Evolutionary conservation across 2,113 vertebrate species (phyloP).

Genomic region (Ophiodon elongatus): DNA sequence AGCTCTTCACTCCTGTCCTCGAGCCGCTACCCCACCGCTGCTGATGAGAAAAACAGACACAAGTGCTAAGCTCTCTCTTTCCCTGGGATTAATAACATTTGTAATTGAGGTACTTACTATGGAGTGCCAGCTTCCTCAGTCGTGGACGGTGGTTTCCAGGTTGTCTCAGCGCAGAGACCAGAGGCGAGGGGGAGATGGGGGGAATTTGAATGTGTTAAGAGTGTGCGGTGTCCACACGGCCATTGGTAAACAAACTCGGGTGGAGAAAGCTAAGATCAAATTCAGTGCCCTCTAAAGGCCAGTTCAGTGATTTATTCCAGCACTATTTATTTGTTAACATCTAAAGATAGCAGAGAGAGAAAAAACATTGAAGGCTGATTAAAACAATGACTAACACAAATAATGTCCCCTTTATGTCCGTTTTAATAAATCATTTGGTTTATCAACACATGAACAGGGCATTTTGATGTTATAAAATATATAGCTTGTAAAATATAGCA

Average conservation of each 20-base stretch:
- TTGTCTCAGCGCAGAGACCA: slow-evolving; percentile 49
- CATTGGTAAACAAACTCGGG: slow-evolving; percentile 61
- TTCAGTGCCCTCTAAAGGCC: slow-evolving; percentile 42
- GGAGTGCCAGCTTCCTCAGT: slow-evolving; percentile 69
- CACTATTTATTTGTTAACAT: slow-evolving; percentile 23
- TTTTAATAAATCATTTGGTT: slow-evolving; percentile 5
- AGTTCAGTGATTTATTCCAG: slow-evolving; percentile 30
- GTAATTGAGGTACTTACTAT: slow-evolving; percentile 77
- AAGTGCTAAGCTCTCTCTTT: slow-evolving; percentile 73
- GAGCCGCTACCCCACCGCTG: slow-evolving; percentile 5
- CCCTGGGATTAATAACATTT: slow-evolving; percentile 79
- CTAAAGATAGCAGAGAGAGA: not conserved
- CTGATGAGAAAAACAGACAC: slow-evolving; percentile 74
- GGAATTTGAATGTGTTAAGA: slow-evolving; percentile 60
- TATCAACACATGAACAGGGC: not conserved
- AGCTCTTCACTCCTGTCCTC: slow-evolving; percentile 15
- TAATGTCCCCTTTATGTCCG: not conserved
- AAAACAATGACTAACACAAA: not conserved
- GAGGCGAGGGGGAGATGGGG: not conserved
- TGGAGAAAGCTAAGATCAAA: slow-evolving; percentile 52
- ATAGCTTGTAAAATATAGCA: not conserved
- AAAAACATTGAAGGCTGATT: slow-evolving; percentile 2
- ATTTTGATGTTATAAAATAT: not conserved
- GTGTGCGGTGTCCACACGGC: slow-evolving; percentile 45
- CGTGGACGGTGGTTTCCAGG: slow-evolving; percentile 65